phyloP scores from a whole-genome alignment of 2,888 invertebrate species.

The Choristoneura rosaceana region DNA sequence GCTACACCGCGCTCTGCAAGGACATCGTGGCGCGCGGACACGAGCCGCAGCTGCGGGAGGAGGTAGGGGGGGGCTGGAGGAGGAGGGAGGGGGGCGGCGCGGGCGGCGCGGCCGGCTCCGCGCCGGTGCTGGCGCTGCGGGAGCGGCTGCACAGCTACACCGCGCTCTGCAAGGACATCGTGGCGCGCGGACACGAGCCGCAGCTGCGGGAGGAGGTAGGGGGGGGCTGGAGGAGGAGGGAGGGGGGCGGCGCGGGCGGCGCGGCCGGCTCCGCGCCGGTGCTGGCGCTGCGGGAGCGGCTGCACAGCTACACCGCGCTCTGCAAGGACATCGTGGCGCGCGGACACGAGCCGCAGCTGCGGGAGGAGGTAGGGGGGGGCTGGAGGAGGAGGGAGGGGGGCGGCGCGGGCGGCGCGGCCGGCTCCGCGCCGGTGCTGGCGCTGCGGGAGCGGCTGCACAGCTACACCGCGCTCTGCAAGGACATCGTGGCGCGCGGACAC shows the following conservation, averaged over 20 bases:
- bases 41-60: slow-evolving; percentile 88
- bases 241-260: slow-evolving; percentile 68
- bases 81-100: slow-evolving; percentile 51
- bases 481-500: too few relatives aligned
- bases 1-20: slow-evolving; percentile 90
- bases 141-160: slow-evolving; percentile 91
- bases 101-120: slow-evolving; percentile 84
- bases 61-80: slow-evolving; percentile 72
- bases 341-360: slow-evolving; percentile 80
- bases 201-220: slow-evolving; percentile 90
- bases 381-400: too few relatives aligned
- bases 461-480: too few relatives aligned
- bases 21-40: slow-evolving; percentile 59
- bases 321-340: slow-evolving; percentile 79
- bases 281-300: slow-evolving; percentile 86
- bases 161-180: slow-evolving; percentile 86
- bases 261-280: slow-evolving; percentile 81
- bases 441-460: too few relatives aligned
- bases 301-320: slow-evolving; percentile 91
- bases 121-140: slow-evolving; percentile 81
- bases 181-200: slow-evolving; percentile 59
- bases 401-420: too few relatives aligned
- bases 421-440: too few relatives aligned
- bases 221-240: too few relatives aligned
- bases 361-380: slow-evolving; percentile 92